Evolutionary conservation across 2,113 vertebrate genomes (phyloP), one percentile per base, ranked within the genome.

Genomic region (Antechinus stuartii): DNA sequence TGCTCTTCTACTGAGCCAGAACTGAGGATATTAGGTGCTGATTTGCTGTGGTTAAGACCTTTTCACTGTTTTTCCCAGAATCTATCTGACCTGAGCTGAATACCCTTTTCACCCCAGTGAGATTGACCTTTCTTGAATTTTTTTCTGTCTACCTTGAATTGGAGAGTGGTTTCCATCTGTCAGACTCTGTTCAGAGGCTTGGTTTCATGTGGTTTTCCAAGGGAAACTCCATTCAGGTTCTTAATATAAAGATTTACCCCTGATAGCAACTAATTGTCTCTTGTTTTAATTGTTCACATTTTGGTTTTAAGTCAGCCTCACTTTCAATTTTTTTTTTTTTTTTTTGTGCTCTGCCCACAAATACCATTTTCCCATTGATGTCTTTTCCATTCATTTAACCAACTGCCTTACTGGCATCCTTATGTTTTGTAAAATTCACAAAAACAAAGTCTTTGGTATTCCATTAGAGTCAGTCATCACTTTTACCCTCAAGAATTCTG

Each of bases 351-450:
- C 99, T 98, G 56, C 50, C 99, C 49, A 99, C 99, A 94, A 99
- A 99, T 53, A 99, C 98, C 23, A 98, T 98, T 96, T 99, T 99
- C 10, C 99, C 99, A 0, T 99, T 99, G 92, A 99, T 97, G 22
- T 99, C 99, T 30, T 98, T 99, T 11, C 99, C 99, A 0, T 99
- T 99, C 99, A 99, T 99, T 61, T 99, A 99, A 97, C 99, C 99
- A 25, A 99, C 99, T 9, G 99, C 99, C 99, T 99, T 99, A 98
- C 98, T 99, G 61, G 99, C 99, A 30, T 99, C 99, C 97, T 99
- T 99, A 8, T 99, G 99, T 96, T 99, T 99, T 97, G 99, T 99
- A 55, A 99, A 99, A 97, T 6, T 68, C 61, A 35, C 3, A 68
- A 68, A 16, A 68, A 12, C 25, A 55, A 55, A 55, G 56, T 25